Evolutionary conservation across 2,113 vertebrate genomes (phyloP).

Genomic region (Antennarius striatus): DNA sequence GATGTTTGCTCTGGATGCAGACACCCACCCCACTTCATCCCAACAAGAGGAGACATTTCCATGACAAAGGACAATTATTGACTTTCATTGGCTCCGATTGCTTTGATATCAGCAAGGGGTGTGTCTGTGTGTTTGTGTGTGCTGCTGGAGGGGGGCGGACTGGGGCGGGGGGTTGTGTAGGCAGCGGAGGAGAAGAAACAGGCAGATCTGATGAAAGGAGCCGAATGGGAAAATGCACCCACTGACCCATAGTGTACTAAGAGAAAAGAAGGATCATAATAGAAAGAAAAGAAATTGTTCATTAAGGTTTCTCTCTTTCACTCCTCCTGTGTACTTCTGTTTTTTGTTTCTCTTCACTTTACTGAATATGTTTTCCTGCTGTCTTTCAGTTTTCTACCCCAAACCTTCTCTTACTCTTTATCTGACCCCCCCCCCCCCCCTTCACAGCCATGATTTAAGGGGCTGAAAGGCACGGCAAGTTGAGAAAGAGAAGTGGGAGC

Average conservation of each 20-base stretch:
- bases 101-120: slow-evolving; percentile 83
- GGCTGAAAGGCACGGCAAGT: slow-evolving; percentile 80
- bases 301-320: slow-evolving; percentile 47
- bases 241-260: slow-evolving; percentile 71
- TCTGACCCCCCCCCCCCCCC: slow-evolving; percentile 57
- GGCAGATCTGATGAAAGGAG: slow-evolving; percentile 68
- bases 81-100: slow-evolving; percentile 80
- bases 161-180: slow-evolving; percentile 25
- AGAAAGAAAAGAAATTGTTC: slow-evolving; percentile 66
- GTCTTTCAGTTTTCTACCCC: slow-evolving; percentile 49
- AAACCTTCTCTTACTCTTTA: slow-evolving; percentile 49
- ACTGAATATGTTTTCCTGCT: slow-evolving; percentile 28
- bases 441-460: slow-evolving; percentile 81
- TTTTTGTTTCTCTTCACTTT: slow-evolving; percentile 35
- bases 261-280: slow-evolving; percentile 64
- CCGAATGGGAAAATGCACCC: slow-evolving; percentile 73
- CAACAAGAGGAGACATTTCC: slow-evolving; percentile 73
- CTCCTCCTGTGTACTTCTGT: slow-evolving; percentile 38
- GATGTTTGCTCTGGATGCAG: slow-evolving; percentile 71
- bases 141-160: slow-evolving; percentile 55
- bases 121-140: slow-evolving; percentile 66
- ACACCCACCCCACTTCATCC: slow-evolving; percentile 65
- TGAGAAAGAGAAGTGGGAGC: slow-evolving; percentile 65
- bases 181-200: slow-evolving; percentile 53
- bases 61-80: slow-evolving; percentile 83